phyloP scores from a whole-genome alignment of 2,888 invertebrate genomes.

The Agrochola circellaris region DNA sequence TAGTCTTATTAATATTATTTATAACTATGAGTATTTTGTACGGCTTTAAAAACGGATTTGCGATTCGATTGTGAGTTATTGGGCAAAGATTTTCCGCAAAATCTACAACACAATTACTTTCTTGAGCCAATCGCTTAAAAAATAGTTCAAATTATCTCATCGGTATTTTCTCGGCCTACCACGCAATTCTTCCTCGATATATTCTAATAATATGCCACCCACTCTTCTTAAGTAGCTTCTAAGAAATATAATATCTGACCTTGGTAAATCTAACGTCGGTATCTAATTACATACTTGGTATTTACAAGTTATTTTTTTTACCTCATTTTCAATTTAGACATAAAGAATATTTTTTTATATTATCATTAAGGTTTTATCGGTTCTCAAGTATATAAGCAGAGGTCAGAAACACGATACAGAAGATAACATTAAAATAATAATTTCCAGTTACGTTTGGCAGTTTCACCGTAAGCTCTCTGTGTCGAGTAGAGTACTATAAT shows the following conservation, averaged over 20 bases:
- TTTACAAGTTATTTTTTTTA: background rate
- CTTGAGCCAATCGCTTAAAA: background rate
- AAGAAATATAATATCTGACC: background rate
- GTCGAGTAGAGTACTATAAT: too few relatives aligned
- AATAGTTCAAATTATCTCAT: background rate
- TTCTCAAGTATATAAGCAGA: background rate
- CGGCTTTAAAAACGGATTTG: background rate
- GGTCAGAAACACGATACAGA: background rate
- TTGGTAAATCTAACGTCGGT: background rate
- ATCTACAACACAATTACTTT: background rate
- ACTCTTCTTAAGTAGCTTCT: background rate
- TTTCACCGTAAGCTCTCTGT: background rate
- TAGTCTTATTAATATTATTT: background rate
- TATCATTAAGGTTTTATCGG: background rate
- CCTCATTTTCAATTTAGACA: background rate
- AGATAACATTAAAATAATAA: too few relatives aligned
- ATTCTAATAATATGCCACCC: background rate
- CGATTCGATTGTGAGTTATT: background rate
- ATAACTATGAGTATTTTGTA: background rate
- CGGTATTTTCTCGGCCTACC: background rate
- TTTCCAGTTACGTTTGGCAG: background rate
- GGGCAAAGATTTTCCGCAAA: background rate
- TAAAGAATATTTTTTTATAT: background rate
- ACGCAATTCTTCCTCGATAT: background rate
- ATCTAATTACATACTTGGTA: background rate